Base-by-base conservation (phyloP, 2,888 invertebrate genomes). In the Drosophila formosana region DNA sequence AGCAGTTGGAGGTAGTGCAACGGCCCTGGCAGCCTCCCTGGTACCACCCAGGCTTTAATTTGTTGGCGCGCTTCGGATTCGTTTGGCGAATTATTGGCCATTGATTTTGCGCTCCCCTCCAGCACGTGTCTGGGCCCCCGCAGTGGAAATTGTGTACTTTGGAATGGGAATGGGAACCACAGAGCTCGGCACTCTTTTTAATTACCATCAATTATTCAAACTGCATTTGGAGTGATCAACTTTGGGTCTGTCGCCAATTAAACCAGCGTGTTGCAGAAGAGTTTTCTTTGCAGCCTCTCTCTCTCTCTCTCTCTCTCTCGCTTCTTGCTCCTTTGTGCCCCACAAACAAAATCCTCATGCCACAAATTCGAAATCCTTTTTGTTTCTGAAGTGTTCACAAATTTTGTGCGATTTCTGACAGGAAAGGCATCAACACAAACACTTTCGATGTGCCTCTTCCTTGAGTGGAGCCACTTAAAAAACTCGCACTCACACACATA, bases 161-260 rank as follows among this genome's bases (percentile, higher is more conserved):
- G 65, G 60, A 37, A 58, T n/a, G 65, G 53, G 37, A 58, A 41
- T 18, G 18, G 18, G 18, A 18, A 66, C 69, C 75, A 63, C 70
- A 71, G 65, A 57, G 28, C 46, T 66, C 67, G 78, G 55, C 75
- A 69, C 76, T 76, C 80, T 83, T 83, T 88, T 91, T 90, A 91
- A 91, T 91, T 91, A 91, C 79, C 84, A 85, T 91, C 91, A 91
- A 91, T 91, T 91, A 91, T 91, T 91, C 90, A 91, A 91, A 91
- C 88, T 90, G 89, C 89, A 90, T 90, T 91, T 91, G 90, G 89
- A 90, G 86, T 91, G 91, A 91, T 91, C 90, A 89, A 90, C 91
- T 91, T 91, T 91, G 89, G 90, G 88, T 87, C 88, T 87, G 83
- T 82, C 39, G 71, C 60, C 85, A 88, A 86, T 86, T 85, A 82